A percentile compares a stretch with the other conserved stretches of the same genome.
Evolutionary conservation across 1,140 invertebrate species (phyloP).

Genomic region (Zophobas atratus): DNA sequence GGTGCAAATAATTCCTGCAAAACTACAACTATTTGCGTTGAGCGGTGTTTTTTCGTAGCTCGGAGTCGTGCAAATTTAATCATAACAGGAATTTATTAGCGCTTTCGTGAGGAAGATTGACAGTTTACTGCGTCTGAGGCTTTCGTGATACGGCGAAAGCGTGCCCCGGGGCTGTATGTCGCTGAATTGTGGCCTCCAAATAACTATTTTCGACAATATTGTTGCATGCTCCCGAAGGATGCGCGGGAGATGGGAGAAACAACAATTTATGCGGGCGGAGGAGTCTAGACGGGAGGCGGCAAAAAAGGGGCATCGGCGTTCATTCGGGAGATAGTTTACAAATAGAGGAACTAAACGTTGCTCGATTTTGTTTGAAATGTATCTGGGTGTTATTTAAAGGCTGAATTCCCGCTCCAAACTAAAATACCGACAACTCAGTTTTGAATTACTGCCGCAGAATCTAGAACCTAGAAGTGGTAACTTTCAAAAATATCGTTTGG

Average conservation of each 20-base stretch:
- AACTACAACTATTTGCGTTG: not conserved
- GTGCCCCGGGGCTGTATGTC: conserved; percentile 9
- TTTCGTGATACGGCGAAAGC: not conserved
- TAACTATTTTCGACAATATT: conserved; percentile 31
- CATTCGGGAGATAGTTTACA: too few relatives aligned
- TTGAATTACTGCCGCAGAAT: too few relatives aligned
- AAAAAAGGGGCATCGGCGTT: not conserved
- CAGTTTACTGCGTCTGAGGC: not conserved
- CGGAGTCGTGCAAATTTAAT: not conserved
- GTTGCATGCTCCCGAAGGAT: conserved; percentile 19
- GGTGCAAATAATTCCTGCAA: not conserved
- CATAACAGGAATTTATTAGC: not conserved
- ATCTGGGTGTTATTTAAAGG: too few relatives aligned
- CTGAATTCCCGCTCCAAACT: too few relatives aligned
- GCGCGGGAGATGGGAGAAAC: not conserved
- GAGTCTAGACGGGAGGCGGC: not conserved
- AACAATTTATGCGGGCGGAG: conserved; percentile 14
- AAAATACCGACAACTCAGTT: too few relatives aligned
- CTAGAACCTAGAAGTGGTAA: too few relatives aligned
- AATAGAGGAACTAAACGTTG: too few relatives aligned
- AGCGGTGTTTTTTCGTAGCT: not conserved
- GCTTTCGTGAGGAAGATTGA: not conserved
- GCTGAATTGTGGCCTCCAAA: conserved; percentile 22
- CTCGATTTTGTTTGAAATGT: too few relatives aligned
- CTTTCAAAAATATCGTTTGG: too few relatives aligned